phyloP scores from a whole-genome alignment of 2,797 vertebrate genomes.

The Kryptolebias ocellatus region DNA sequence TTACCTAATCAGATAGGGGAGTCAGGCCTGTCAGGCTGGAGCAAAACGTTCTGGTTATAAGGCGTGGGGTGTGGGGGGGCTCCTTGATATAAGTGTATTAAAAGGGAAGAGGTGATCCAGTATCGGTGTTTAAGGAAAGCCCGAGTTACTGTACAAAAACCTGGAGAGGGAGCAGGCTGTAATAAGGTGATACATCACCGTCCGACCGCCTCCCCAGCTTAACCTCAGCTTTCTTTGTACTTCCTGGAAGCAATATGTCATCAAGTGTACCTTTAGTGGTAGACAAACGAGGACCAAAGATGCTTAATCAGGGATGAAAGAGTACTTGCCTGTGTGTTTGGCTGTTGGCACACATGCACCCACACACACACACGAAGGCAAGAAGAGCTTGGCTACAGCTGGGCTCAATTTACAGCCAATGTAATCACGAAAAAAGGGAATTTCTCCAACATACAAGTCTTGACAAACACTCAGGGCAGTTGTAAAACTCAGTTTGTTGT shows the following conservation, averaged over 20 bases:
- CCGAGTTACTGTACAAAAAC: slow-evolving; percentile 55
- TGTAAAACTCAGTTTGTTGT: slow-evolving; percentile 31
- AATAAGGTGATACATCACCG: slow-evolving; percentile 67
- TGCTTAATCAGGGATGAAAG: slow-evolving; percentile 58
- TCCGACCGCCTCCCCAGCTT: slow-evolving; percentile 13
- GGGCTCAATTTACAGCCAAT: slow-evolving; percentile 47
- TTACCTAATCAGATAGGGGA: slow-evolving; percentile 28
- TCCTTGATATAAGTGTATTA: slow-evolving; percentile 17
- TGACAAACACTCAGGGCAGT: slow-evolving; percentile 32
- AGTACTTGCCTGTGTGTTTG: slow-evolving; percentile 20
- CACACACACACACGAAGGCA: slow-evolving; percentile 45
- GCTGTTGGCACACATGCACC: slow-evolving; percentile 46
- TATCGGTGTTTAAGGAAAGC: slow-evolving; percentile 50
- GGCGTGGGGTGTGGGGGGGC: slow-evolving; percentile 14
- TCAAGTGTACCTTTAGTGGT: slow-evolving; percentile 52
- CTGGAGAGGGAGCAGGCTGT: slow-evolving; percentile 47
- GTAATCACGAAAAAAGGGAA: slow-evolving; percentile 34
- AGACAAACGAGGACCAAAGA: slow-evolving; percentile 37
- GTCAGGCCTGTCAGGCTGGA: slow-evolving; percentile 17
- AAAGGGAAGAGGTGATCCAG: slow-evolving; percentile 13
- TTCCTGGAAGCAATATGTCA: slow-evolving; percentile 62
- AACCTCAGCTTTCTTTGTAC: slow-evolving; percentile 58
- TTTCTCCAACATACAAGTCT: slow-evolving; percentile 52
- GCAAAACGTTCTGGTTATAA: no score
- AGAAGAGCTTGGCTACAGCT: slow-evolving; percentile 43